Evolutionary conservation across 2,113 vertebrate species (phyloP).

Genomic region (Dipodomys stephensi): DNA sequence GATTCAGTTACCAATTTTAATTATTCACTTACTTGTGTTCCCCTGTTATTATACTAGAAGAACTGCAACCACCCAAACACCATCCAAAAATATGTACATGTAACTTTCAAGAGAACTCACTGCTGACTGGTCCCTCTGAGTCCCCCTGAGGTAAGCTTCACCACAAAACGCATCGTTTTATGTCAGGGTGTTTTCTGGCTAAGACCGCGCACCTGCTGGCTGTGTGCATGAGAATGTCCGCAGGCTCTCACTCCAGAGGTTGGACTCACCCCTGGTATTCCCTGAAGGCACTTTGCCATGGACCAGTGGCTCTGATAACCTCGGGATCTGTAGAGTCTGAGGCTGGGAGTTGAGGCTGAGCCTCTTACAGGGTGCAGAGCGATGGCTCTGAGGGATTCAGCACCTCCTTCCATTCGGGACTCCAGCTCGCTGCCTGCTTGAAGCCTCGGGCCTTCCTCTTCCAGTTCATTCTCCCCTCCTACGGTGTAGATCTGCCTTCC

Average conservation of each 20-base stretch:
- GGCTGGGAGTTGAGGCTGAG: too few species aligned
- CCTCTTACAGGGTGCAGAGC: background rate
- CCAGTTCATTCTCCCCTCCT: background rate
- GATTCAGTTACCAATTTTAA: slow-evolving; percentile 58
- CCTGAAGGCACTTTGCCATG: slow-evolving; percentile 3
- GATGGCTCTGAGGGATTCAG: background rate
- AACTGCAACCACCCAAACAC: slow-evolving; percentile 65
- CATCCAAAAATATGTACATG: slow-evolving; percentile 62
- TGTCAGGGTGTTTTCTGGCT: slow-evolving; percentile 50
- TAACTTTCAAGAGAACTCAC: slow-evolving; percentile 63
- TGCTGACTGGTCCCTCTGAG: slow-evolving; percentile 56
- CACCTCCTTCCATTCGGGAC: background rate
- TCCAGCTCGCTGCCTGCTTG: background rate
- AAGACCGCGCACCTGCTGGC: slow-evolving; percentile 26
- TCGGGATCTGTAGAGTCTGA: too few species aligned
- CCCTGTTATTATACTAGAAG: slow-evolving; percentile 57
- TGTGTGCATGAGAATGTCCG: slow-evolving; percentile 60
- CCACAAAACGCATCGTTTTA: slow-evolving; percentile 55
- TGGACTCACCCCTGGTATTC: slow-evolving; percentile 1
- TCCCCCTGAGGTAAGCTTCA: slow-evolving; percentile 54
- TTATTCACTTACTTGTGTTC: slow-evolving; percentile 61
- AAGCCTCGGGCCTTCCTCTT: background rate
- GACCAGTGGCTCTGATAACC: slow-evolving; percentile 46
- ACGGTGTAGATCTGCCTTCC: background rate
- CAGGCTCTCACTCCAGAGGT: background rate